Evolutionary conservation across 2,888 invertebrate genomes (phyloP), one percentile per base, ranked within the genome.

Genomic region (Ochropleura leucogaster): DNA sequence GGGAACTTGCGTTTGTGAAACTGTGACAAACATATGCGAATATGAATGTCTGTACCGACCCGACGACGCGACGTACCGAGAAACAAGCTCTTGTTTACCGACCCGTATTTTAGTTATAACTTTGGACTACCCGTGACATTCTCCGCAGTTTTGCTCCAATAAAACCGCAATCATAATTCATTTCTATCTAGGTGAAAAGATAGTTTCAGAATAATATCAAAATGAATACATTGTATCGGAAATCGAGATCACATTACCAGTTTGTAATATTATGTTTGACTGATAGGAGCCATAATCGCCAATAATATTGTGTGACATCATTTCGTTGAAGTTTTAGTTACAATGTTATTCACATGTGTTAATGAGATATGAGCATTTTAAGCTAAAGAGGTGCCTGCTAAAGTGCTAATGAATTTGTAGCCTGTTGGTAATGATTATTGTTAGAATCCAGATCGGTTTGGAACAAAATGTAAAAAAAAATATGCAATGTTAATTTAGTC

Each of bases 1-100:
- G 86, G 88, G 88, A 87, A 88, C 68, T 80, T 75, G 74, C 67
- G 75, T 74, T 83, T 86, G 82, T 79, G 83, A 85, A 82, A 87
- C 81, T 85, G 74, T 77, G 77, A 84, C 85, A 79, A 80, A 73
- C 76, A 85, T 81, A 77, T 77, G 79, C 82, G 79, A 79, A 85
- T 78, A 75, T 68, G 72, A 76, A 68, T 74, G 63, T 74, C 5
- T 66, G 60, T 53, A 51, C 47, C 30, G 51, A 20, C 10, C 14
- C 47, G 30, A 30, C 30, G 30, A n/a, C 30, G 30, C 30, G 47
- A 47, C 12, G 47, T 47, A 47, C 40, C 30, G 47, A 40, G 67
- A 18, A 57, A 72, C 51, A 30, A 72, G 46, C 67, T 68, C 53
- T 68, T 60, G 81, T 80, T 77, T 68, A 64, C 51, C 47, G 57